A percentile compares a stretch with the other conserved stretches of the same genome.
These are phyloP conservation scores for Nemurella pictetii DNA, from an alignment of 2,888 invertebrate species.

Conservation along the genomic window DNA sequence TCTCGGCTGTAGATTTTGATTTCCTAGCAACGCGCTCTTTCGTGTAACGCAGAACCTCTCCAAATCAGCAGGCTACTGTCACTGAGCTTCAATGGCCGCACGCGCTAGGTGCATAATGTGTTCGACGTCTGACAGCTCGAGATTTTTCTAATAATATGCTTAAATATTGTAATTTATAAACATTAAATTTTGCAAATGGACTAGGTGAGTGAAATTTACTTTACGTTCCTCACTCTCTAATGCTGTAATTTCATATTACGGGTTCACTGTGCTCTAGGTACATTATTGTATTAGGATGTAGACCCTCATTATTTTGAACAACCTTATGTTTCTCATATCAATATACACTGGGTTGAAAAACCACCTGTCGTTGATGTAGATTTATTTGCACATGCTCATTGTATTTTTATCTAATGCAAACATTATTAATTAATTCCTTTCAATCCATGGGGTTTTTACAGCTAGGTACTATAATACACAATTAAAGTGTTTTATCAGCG, in stretches of 20 bases:
- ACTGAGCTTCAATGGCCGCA: neutral
- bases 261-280: too few species aligned
- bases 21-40: neutral
- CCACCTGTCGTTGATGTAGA: neutral
- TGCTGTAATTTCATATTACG: too few species aligned
- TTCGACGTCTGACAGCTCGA: neutral
- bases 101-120: neutral
- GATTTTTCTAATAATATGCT: neutral
- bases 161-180: neutral
- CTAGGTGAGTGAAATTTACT: neutral
- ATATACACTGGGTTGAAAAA: neutral
- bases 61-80: neutral
- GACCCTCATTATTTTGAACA: neutral
- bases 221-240: too few species aligned
- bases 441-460: neutral
- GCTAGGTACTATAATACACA: neutral
- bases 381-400: neutral
- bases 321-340: neutral
- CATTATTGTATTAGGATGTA: neutral
- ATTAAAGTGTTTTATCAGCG: constrained; percentile 19
- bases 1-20: neutral
- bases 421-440: neutral
- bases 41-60: neutral
- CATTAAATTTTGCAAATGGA: neutral
- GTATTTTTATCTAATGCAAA: neutral